A percentile compares a stretch with the other conserved stretches of the same genome.
phyloP scores from a whole-genome alignment of 2,888 invertebrate species.

The Pegoplata infirma region DNA sequence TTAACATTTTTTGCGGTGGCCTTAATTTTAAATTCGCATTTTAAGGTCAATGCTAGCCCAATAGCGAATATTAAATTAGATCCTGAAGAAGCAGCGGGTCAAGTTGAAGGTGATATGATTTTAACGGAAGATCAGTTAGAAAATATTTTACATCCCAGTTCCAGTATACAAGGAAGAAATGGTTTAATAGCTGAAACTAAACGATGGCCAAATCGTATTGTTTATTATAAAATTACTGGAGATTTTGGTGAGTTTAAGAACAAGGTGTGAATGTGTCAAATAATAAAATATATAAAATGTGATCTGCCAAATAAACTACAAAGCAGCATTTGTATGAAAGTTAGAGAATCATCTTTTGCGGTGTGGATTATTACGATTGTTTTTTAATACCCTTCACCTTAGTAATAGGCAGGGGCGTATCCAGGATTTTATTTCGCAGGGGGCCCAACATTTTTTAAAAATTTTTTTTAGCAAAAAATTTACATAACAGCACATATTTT shows the following conservation, averaged over 20 bases:
- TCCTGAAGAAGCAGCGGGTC: constrained; percentile 86
- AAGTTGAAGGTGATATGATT: constrained; percentile 87
- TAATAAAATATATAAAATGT: no score
- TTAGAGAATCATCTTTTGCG: no score
- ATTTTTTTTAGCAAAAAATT: no score
- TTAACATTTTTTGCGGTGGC: neutral
- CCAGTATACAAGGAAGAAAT: constrained; percentile 78
- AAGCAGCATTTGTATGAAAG: no score
- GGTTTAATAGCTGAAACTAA: constrained; percentile 80
- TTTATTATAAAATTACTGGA: constrained; percentile 80
- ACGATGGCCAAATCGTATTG: constrained; percentile 83
- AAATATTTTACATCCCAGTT: constrained; percentile 37
- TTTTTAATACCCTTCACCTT: no score
- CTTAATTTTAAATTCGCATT: neutral
- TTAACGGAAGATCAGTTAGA: constrained; percentile 78
- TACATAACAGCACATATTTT: no score
- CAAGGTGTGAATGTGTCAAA: no score
- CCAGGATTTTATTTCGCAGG: no score
- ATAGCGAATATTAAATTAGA: constrained; percentile 76
- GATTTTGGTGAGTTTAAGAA: constrained; percentile 66
- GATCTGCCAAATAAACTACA: no score
- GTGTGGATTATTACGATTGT: no score
- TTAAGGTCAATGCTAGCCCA: constrained; percentile 11
- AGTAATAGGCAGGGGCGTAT: no score
- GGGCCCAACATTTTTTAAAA: no score